These are phyloP conservation scores for Diachasma alloeum DNA, from an alignment of 1,140 invertebrate genomes.

Conservation along the genomic window DNA sequence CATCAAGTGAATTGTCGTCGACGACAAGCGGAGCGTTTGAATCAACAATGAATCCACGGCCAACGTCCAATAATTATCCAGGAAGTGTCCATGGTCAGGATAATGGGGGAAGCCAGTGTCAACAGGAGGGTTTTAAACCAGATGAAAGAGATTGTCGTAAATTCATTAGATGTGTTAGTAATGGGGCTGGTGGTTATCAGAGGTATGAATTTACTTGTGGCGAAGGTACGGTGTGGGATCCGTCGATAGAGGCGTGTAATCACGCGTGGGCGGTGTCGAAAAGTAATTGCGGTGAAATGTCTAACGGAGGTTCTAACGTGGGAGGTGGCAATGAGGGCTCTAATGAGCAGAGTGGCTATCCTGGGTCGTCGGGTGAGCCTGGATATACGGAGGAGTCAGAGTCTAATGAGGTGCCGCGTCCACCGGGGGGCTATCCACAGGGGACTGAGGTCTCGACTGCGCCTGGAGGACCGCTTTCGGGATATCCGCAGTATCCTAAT, in stretches of 20 bases:
- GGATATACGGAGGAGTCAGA: background rate
- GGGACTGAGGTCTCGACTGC: background rate
- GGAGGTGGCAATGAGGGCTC: background rate
- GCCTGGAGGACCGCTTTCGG: background rate
- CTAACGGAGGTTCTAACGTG: background rate
- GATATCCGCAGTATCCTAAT: background rate
- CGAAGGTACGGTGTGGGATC: constrained; percentile 78
- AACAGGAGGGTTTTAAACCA: constrained; percentile 73
- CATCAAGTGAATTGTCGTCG: background rate
- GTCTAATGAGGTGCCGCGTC: constrained; percentile 13
- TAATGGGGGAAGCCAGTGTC: constrained; percentile 46
- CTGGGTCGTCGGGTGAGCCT: constrained; percentile 16
- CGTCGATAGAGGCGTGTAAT: constrained; percentile 72
- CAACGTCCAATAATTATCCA: background rate
- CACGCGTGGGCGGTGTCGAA: constrained; percentile 68
- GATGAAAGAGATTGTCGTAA: constrained; percentile 76
- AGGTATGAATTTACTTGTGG: constrained; percentile 76
- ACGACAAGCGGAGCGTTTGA: background rate
- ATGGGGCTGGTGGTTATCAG: constrained; percentile 66
- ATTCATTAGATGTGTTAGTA: constrained; percentile 80
- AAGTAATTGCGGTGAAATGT: constrained; percentile 34
- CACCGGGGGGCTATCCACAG: constrained; percentile 15
- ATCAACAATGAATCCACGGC: background rate
- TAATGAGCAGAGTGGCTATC: background rate
- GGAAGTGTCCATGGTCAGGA: background rate